phyloP scores from a whole-genome alignment of 2,888 invertebrate species.

The Limnephilus marmoratus region DNA sequence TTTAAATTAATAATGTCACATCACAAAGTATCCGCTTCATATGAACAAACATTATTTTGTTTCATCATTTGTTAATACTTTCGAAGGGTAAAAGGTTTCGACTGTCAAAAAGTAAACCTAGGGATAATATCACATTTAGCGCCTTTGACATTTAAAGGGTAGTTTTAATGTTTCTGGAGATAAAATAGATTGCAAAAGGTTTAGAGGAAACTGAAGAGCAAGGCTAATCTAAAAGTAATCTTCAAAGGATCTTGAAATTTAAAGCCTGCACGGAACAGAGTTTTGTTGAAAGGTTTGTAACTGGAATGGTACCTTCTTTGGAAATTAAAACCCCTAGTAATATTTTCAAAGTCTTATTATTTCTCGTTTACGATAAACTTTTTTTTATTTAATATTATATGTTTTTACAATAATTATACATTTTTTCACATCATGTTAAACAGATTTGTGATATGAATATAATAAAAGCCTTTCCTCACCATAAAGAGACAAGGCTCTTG shows the following conservation, averaged over 20 bases:
- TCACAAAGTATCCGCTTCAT: too few relatives aligned
- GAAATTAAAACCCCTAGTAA: background rate
- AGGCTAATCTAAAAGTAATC: background rate
- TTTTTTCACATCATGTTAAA: too few relatives aligned
- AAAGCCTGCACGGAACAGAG: background rate
- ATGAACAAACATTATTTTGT: too few relatives aligned
- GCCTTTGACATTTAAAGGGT: background rate
- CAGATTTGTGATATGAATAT: too few relatives aligned
- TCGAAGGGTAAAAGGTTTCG: background rate
- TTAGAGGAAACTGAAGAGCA: background rate
- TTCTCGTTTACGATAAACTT: background rate
- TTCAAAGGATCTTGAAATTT: background rate
- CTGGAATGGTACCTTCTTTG: background rate
- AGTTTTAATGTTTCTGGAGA: background rate
- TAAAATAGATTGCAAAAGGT: background rate
- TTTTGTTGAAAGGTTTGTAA: background rate
- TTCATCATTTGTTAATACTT: background rate
- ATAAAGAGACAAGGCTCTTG: too few relatives aligned
- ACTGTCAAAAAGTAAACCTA: background rate
- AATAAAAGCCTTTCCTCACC: too few relatives aligned
- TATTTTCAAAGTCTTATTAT: background rate
- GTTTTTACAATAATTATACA: too few relatives aligned
- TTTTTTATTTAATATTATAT: too few relatives aligned
- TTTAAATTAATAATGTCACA: too few relatives aligned
- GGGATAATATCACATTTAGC: background rate